A percentile compares a stretch with the other conserved stretches of the same genome.
These are phyloP conservation scores for Drosophila colorata DNA, from an alignment of 2,888 invertebrate genomes.

Conservation along the genomic window DNA sequence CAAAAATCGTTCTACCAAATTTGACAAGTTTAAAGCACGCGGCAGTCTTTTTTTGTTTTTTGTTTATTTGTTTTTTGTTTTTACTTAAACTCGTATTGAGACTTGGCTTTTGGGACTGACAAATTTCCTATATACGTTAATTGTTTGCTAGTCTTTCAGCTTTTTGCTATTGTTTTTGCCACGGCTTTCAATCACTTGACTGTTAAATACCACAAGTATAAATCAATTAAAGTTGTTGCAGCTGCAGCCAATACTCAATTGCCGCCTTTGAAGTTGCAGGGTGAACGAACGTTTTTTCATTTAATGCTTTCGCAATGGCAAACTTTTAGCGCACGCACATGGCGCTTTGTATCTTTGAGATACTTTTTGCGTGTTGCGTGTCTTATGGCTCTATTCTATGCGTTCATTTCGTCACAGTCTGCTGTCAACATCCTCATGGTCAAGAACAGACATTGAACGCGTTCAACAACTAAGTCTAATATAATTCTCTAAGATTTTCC, in stretches of 20 bases:
- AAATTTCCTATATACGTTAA: constrained; percentile 15
- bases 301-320: constrained; percentile 47
- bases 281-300: constrained; percentile 30
- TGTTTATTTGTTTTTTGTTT: constrained; percentile 31
- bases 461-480: constrained; percentile 55
- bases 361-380: constrained; percentile 17
- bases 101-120: constrained; percentile 24
- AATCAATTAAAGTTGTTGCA: constrained; percentile 75
- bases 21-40: constrained; percentile 63
- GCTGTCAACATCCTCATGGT: constrained; percentile 47
- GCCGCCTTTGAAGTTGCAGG: constrained; percentile 69
- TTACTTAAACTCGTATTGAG: constrained; percentile 33
- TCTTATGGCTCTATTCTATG: not conserved
- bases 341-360: constrained; percentile 28
- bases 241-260: constrained; percentile 67
- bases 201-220: constrained; percentile 52
- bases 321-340: constrained; percentile 33
- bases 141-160: constrained; percentile 44
- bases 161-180: constrained; percentile 9
- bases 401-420: not conserved
- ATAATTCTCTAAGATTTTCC: constrained; percentile 30
- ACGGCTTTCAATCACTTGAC: constrained; percentile 63
- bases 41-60: constrained; percentile 25
- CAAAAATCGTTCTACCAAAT: constrained; percentile 77
- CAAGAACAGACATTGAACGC: constrained; percentile 68